A percentile compares a stretch with the other conserved stretches of the same genome.
phyloP scores from a whole-genome alignment of 1,140 invertebrate genomes.

The Phthorimaea operculella region DNA sequence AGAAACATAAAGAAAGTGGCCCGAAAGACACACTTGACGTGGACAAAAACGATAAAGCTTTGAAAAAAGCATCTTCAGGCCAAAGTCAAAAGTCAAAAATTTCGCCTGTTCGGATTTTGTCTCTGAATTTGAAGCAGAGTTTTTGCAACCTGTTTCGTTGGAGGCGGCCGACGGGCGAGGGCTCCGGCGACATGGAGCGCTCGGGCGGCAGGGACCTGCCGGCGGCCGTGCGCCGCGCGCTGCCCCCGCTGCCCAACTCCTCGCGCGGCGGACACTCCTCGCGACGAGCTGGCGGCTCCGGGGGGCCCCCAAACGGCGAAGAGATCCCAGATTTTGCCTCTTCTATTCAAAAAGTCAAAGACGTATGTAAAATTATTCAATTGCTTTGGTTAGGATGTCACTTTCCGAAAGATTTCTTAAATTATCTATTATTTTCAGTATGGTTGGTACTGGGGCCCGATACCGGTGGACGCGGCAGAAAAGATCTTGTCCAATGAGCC shows the following conservation, averaged over 20 bases:
- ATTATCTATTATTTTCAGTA: conserved; percentile 71
- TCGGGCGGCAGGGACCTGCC: conserved; percentile 28
- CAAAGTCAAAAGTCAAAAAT: conserved; percentile 72
- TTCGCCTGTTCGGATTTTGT: conserved; percentile 71
- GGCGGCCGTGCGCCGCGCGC: conserved; percentile 74
- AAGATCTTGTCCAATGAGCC: conserved; percentile 94
- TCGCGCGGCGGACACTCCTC: conserved; percentile 26
- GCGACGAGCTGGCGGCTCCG: conserved; percentile 18
- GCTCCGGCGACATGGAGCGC: conserved; percentile 32
- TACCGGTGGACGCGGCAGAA: conserved; percentile 94
- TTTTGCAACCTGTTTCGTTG: conserved; percentile 86
- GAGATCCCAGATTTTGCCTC: conserved; percentile 85
- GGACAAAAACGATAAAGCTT: conserved; percentile 35
- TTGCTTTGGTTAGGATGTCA: not conserved
- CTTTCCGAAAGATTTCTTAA: not conserved
- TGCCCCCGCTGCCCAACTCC: conserved; percentile 79
- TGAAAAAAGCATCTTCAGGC: conserved; percentile 26
- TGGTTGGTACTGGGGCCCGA: conserved; percentile 98
- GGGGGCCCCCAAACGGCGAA: conserved; percentile 30
- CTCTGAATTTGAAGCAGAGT: conserved; percentile 84
- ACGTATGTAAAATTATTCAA: conserved; percentile 72
- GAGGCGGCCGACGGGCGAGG: conserved; percentile 44
- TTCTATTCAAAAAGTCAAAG: conserved; percentile 94
- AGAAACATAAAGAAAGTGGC: conserved; percentile 73
- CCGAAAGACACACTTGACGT: conserved; percentile 44